Conservation (phyloP, 2,888 invertebrate genomes). For the Pyrochroa serraticornis region DNA sequence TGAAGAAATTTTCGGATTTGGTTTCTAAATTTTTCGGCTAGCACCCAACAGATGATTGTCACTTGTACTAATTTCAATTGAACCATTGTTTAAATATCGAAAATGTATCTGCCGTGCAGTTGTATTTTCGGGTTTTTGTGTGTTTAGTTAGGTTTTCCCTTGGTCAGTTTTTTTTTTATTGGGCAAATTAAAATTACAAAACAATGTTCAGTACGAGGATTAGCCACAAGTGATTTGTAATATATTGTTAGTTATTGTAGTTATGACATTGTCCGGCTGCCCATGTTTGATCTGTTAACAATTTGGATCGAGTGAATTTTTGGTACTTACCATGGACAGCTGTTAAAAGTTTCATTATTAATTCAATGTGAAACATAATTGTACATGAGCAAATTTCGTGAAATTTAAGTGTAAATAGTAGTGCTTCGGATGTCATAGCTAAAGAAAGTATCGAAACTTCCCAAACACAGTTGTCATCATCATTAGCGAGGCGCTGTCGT, state of each 20-base stretch:
- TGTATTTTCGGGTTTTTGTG: background rate
- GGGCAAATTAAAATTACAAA: conserved; percentile 1
- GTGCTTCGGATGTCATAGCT: conserved; percentile 29
- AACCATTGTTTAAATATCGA: conserved; percentile 7
- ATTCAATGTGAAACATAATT: conserved; percentile 15
- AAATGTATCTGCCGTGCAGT: conserved; percentile 3
- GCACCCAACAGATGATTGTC: conserved; percentile 1
- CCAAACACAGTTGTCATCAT: conserved; percentile 26
- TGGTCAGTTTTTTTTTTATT: conserved; percentile 6
- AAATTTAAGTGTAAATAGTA: conserved; percentile 29
- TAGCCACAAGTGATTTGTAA: conserved; percentile 26
- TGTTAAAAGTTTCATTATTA: conserved; percentile 3
- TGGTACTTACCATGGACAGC: conserved; percentile 15
- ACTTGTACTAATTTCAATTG: conserved; percentile 17
- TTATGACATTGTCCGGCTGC: conserved; percentile 24
- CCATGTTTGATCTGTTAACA: conserved; percentile 9
- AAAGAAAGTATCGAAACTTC: conserved; percentile 18
- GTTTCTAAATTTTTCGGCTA: too few species aligned
- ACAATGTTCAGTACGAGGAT: background rate
- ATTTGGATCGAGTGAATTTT: conserved; percentile 4
- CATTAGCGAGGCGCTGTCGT: conserved; percentile 22
- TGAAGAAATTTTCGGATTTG: conserved; percentile 10
- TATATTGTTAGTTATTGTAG: conserved; percentile 20
- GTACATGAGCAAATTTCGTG: conserved; percentile 5
- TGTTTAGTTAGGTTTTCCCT: background rate